Percentiles rank a stretch among this genome's conserved stretches.
These are phyloP conservation scores for Drosophila mulleri DNA, from an alignment of 2,888 invertebrate species.

Conservation along the genomic window DNA sequence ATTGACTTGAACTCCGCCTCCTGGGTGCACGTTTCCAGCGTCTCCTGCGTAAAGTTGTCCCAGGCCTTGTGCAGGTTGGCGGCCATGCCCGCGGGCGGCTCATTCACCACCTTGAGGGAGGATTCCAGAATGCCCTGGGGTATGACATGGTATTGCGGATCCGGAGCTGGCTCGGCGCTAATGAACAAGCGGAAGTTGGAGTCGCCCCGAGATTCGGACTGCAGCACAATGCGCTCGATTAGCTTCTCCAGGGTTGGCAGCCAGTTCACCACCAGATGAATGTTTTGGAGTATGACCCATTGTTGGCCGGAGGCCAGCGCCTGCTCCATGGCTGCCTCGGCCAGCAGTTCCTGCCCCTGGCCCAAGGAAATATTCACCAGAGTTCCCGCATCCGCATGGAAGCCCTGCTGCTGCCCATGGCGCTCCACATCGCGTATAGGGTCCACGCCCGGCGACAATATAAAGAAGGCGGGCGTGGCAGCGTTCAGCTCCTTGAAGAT, in stretches of 20 bases:
- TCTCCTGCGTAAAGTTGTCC: conserved; percentile 96
- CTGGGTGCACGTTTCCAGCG: conserved; percentile 95
- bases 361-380: conserved; percentile 97
- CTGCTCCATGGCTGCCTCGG: conserved; percentile 93
- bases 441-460: conserved; percentile 97
- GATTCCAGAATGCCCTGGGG: conserved; percentile 96
- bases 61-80: conserved; percentile 97
- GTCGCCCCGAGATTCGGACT: conserved; percentile 86
- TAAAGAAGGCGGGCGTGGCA: conserved; percentile 96
- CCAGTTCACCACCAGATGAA: conserved; percentile 97
- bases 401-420: conserved; percentile 92
- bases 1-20: conserved; percentile 97
- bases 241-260: conserved; percentile 94
- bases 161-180: conserved; percentile 94
- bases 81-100: conserved; percentile 97
- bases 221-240: conserved; percentile 92
- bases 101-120: conserved; percentile 97
- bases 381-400: conserved; percentile 91
- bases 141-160: conserved; percentile 88
- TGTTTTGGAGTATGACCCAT: conserved; percentile 97
- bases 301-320: conserved; percentile 90
- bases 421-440: conserved; percentile 92
- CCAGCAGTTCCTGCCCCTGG: conserved; percentile 96
- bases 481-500: conserved; percentile 94
- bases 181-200: conserved; percentile 89